phyloP scores from a whole-genome alignment of 2,113 vertebrate genomes.

The Percopsis transmontana region DNA sequence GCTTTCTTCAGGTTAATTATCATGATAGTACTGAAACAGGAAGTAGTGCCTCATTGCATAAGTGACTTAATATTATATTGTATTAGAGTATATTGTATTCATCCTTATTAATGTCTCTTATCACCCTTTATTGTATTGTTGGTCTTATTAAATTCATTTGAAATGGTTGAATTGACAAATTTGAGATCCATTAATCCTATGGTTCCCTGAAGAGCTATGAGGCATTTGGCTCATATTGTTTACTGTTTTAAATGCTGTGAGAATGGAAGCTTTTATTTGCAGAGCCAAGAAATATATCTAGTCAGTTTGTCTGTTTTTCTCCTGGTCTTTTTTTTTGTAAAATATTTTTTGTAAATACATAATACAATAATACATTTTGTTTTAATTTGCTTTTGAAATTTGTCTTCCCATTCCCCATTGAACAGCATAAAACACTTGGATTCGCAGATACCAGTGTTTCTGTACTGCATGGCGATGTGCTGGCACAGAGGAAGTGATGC shows the following conservation, averaged over 20 bases:
- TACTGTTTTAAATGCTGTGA: constrained; percentile 23
- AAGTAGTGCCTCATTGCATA: background rate
- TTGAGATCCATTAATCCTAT: constrained; percentile 21
- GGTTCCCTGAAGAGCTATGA: constrained; percentile 12
- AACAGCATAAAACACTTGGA: too few relatives aligned
- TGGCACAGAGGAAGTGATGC: too few relatives aligned
- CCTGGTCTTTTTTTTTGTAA: too few relatives aligned
- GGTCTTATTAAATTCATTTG: constrained; percentile 41
- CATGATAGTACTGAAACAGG: background rate
- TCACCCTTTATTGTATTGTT: constrained; percentile 22
- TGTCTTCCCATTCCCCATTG: too few relatives aligned
- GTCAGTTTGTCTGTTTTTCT: constrained; percentile 13
- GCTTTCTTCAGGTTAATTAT: too few relatives aligned
- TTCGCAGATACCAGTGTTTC: too few relatives aligned
- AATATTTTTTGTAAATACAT: too few relatives aligned
- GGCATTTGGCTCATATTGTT: too few relatives aligned
- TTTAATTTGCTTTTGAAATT: too few relatives aligned
- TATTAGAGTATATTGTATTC: constrained; percentile 29
- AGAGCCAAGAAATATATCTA: too few relatives aligned
- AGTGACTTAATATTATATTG: constrained; percentile 26
- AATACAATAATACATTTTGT: too few relatives aligned
- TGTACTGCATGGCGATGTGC: too few relatives aligned
- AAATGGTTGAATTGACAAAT: constrained; percentile 23
- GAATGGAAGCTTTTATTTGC: constrained; percentile 30
- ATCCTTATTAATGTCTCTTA: background rate